Conservation (phyloP, 2,797 vertebrate species). For the Enteromius trimaculatus region DNA sequence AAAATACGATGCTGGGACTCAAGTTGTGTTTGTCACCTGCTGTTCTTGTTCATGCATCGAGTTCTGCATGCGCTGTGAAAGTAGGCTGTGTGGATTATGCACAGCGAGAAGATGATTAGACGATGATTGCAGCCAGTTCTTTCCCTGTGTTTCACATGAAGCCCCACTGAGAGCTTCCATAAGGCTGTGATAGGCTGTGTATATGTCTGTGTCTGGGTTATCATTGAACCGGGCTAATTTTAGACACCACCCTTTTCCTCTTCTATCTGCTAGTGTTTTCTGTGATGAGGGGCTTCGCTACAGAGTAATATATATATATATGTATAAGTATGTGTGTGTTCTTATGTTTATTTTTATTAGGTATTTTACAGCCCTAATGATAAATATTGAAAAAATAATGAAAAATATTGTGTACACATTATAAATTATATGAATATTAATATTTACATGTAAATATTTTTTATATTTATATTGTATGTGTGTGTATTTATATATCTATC, state of each 20-base stretch:
- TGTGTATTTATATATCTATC: no score
- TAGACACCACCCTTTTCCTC: constrained; percentile 52
- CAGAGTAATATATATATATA: background rate
- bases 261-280: constrained; percentile 54
- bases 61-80: background rate
- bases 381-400: no score
- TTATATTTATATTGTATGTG: no score
- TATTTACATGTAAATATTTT: no score
- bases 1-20: background rate
- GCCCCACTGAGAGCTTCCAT: constrained; percentile 61
- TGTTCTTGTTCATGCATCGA: constrained; percentile 12
- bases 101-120: constrained; percentile 42
- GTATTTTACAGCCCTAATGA: no score
- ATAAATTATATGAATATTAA: no score
- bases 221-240: constrained; percentile 64
- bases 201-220: constrained; percentile 53
- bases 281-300: background rate
- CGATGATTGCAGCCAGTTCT: constrained; percentile 57
- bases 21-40: constrained; percentile 11
- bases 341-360: background rate
- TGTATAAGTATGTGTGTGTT: background rate
- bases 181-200: constrained; percentile 59
- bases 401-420: no score
- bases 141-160: constrained; percentile 61
- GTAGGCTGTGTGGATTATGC: constrained; percentile 10